Percentiles rank a stretch among this genome's conserved stretches.
Evolutionary conservation across 1,140 invertebrate species (phyloP).

Genomic region (Drosophila ambigua): DNA sequence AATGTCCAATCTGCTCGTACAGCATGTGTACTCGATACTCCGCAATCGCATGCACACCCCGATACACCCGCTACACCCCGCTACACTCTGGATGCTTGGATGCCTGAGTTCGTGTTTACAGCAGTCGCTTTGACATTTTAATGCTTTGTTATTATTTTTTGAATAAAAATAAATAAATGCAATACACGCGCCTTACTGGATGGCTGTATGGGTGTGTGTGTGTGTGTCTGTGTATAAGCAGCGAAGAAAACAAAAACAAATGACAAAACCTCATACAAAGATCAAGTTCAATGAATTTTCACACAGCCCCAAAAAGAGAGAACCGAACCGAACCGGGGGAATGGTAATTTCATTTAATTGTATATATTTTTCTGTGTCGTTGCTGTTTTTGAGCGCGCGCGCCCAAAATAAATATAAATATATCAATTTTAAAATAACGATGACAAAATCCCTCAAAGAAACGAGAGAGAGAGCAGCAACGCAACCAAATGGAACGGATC

Average conservation of each 20-base stretch:
- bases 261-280: constrained; percentile 41
- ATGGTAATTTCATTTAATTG: constrained; percentile 65
- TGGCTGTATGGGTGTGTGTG: too few species aligned
- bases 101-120: constrained; percentile 57
- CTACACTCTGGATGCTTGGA: constrained; percentile 12
- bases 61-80: constrained; percentile 24
- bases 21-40: constrained; percentile 37
- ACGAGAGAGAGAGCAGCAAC: constrained; percentile 36
- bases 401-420: constrained; percentile 48
- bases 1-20: constrained; percentile 40
- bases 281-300: constrained; percentile 81
- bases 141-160: constrained; percentile 70
- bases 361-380: constrained; percentile 53
- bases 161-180: constrained; percentile 58
- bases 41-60: constrained; percentile 14
- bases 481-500: constrained; percentile 38
- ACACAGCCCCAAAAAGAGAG: constrained; percentile 30
- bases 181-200: constrained; percentile 46
- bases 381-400: constrained; percentile 32
- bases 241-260: constrained; percentile 10
- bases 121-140: constrained; percentile 54
- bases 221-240: neutral
- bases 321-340: constrained; percentile 1
- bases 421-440: constrained; percentile 82
- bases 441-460: constrained; percentile 75